Evolutionary conservation across 2,888 invertebrate species (phyloP).

Genomic region (Eledona agricola): DNA sequence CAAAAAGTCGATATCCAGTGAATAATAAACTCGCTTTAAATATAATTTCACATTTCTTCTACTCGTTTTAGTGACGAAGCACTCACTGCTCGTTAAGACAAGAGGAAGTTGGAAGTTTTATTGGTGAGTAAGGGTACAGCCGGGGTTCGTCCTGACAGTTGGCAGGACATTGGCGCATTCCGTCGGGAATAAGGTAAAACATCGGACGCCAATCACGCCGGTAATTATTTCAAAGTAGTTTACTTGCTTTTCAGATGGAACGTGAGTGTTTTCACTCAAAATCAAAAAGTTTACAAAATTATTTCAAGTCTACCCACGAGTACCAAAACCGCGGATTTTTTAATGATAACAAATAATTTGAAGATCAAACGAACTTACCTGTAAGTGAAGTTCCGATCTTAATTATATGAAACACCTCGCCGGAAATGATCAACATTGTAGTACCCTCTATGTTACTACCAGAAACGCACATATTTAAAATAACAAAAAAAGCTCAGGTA

Average conservation of each 20-base stretch:
- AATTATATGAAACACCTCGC: no score
- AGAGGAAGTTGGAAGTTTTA: constrained; percentile 46
- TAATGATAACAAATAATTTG: no score
- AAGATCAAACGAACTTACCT: no score
- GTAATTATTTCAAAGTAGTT: constrained; percentile 61
- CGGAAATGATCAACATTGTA: no score
- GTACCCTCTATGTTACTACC: no score
- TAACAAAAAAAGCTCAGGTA: no score
- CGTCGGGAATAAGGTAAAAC: constrained; percentile 50
- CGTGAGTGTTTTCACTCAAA: constrained; percentile 12
- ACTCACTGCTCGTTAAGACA: constrained; percentile 42
- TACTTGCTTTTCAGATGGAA: constrained; percentile 36
- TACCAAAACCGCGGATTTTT: no score
- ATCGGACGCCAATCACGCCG: constrained; percentile 59
- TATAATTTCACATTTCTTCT: constrained; percentile 36
- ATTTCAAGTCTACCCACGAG: no score
- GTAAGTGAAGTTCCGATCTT: no score
- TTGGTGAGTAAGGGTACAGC: constrained; percentile 42
- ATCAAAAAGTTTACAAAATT: no score
- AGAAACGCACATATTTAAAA: no score
- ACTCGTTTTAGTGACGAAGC: constrained; percentile 33
- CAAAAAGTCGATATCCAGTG: constrained; percentile 32
- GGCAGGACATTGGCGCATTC: constrained; percentile 50
- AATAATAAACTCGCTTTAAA: constrained; percentile 36
- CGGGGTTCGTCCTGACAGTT: constrained; percentile 51